Evolutionary conservation across 2,113 vertebrate genomes (phyloP).

Genomic region (Cololabis saira): DNA sequence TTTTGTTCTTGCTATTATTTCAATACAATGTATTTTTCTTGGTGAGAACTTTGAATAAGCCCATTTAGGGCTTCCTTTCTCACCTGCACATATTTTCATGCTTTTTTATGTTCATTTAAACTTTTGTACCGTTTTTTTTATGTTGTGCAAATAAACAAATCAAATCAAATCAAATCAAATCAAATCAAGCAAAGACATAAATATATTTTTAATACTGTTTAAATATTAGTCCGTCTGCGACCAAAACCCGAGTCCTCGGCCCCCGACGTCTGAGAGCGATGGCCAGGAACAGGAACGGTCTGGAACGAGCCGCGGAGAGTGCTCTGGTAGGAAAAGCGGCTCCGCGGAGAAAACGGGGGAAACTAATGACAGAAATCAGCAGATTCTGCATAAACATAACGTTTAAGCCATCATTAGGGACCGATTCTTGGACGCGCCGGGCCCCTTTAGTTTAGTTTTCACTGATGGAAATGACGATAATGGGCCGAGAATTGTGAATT

Average conservation of each 20-base stretch:
- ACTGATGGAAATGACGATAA: constrained; percentile 11
- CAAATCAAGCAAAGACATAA: neutral
- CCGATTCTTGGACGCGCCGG: constrained; percentile 5
- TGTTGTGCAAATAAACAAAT: no score
- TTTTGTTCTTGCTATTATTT: no score
- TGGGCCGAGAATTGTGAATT: neutral
- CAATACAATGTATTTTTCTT: no score
- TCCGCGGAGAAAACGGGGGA: constrained; percentile 36
- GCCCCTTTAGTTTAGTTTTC: neutral
- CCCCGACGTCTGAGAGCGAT: constrained; percentile 21
- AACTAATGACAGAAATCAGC: constrained; percentile 18
- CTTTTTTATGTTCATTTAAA: no score
- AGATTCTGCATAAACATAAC: constrained; percentile 16
- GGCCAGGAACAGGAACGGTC: constrained; percentile 23
- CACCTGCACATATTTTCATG: no score
- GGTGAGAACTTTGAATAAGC: no score
- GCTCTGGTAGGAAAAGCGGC: constrained; percentile 29
- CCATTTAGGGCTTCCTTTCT: no score
- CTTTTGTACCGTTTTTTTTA: no score
- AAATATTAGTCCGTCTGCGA: constrained; percentile 31
- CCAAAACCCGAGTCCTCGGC: constrained; percentile 8
- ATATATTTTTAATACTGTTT: constrained; percentile 4
- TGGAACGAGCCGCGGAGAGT: constrained; percentile 27
- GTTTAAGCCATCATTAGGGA: constrained; percentile 22
- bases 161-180: no score